These are phyloP conservation scores for Sebastes trivittatus DNA, from an alignment of 2,797 vertebrate species.

Conservation along the genomic window DNA sequence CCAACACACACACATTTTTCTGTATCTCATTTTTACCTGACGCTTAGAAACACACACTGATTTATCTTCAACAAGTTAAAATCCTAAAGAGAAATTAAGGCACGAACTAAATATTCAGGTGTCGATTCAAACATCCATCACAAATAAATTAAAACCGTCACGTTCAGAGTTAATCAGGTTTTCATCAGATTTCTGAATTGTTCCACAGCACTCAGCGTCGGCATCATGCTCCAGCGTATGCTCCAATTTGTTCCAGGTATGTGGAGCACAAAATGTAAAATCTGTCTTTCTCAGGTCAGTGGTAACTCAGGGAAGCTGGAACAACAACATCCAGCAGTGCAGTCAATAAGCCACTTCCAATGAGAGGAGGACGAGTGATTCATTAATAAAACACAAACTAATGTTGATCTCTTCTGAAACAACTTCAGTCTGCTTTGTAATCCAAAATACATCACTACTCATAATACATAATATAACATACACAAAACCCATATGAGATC, in stretches of 20 bases:
- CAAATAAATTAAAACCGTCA: conserved; percentile 16
- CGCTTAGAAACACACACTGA: not conserved
- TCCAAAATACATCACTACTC: not conserved
- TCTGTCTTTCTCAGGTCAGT: conserved; percentile 54
- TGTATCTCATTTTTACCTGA: not conserved
- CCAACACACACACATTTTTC: not conserved
- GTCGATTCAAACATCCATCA: not conserved
- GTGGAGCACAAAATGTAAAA: conserved; percentile 66
- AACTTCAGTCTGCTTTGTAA: not conserved
- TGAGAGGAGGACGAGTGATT: not conserved
- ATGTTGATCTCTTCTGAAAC: not conserved
- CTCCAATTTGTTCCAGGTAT: conserved; percentile 63
- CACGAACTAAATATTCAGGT: not conserved
- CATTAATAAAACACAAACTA: conserved; percentile 2
- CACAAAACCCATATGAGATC: not conserved
- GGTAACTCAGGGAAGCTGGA: conserved; percentile 19
- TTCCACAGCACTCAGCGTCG: conserved; percentile 10
- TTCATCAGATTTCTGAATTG: conserved; percentile 13
- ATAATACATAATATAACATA: not conserved
- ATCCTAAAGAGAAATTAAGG: not conserved
- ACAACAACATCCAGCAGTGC: conserved; percentile 17
- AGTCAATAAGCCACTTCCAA: not conserved
- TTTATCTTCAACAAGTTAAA: not conserved
- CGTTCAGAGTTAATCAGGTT: conserved; percentile 24
- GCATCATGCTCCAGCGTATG: conserved; percentile 9